phyloP scores from a whole-genome alignment of 2,888 invertebrate species.

The Eubasilissa splendida region DNA sequence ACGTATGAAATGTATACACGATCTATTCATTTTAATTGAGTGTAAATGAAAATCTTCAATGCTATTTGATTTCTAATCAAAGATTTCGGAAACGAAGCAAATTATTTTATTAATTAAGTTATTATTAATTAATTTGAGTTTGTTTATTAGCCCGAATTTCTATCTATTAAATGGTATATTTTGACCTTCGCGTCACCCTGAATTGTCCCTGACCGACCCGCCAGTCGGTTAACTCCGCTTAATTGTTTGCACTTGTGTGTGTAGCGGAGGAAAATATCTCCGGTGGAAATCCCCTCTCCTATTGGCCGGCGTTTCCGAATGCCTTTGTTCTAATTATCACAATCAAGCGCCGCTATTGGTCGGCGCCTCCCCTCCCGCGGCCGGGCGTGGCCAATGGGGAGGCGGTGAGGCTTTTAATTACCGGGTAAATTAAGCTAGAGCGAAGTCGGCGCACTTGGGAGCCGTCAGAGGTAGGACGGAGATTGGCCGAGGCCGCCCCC shows the following conservation, averaged over 20 bases:
- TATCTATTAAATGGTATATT: too few relatives aligned
- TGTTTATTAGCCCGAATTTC: too few relatives aligned
- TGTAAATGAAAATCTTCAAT: too few relatives aligned
- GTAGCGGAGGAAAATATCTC: conserved; percentile 65
- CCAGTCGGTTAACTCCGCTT: too few relatives aligned
- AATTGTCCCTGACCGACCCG: too few relatives aligned
- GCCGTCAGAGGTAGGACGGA: conserved; percentile 31
- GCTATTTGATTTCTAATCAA: too few relatives aligned
- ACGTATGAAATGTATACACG: too few relatives aligned
- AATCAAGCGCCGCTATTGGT: conserved; percentile 72
- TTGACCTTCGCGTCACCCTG: too few relatives aligned
- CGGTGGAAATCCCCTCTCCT: conserved; percentile 61
- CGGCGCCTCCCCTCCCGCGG: conserved; percentile 64
- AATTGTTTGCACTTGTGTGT: conserved; percentile 53
- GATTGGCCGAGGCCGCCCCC: conserved; percentile 47
- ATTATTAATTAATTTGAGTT: too few relatives aligned
- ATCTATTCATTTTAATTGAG: too few relatives aligned
- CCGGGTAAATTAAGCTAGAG: conserved; percentile 72
- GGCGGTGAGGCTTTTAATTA: conserved; percentile 69
- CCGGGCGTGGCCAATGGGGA: conserved; percentile 59
- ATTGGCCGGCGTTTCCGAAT: conserved; percentile 48
- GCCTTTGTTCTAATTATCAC: conserved; percentile 71
- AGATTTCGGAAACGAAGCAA: too few relatives aligned
- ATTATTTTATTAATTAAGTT: too few relatives aligned
- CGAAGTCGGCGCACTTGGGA: conserved; percentile 58